Evolutionary conservation across 2,797 vertebrate species (phyloP), one percentile per base, ranked within the genome.

Genomic region (Trachurus trachurus): DNA sequence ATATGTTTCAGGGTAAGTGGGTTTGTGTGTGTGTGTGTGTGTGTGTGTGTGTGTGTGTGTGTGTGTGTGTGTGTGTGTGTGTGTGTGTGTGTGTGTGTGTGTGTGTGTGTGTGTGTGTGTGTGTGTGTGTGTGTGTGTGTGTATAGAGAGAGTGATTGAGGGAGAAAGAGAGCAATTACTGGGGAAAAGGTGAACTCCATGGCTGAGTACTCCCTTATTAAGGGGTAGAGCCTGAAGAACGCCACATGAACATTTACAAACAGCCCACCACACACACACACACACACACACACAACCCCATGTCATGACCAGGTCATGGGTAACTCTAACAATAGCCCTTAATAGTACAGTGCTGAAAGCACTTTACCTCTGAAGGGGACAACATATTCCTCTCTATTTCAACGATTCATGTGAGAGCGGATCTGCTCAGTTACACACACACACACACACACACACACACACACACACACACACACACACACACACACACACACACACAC

Each of bases 221-320:
- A 82, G 82, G 82, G 85, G 77, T 88, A 90, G 82, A 93, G 88
- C 84, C 93, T 86, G 78, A 80, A 92, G 80, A 85, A 50, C 74
- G 88, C 87, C 82, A 88, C 88, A 91, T 74, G 70, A 49, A 62
- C 69, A 64, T 66, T 80, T 78, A 49, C 40, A 87, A 83, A 77
- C 65, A 81, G 39, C 54, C 50, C 5, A 73, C 10, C 56, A 67
- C 19, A 67, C 62, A 68, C 34, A 66, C 65, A 75, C 56, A 67
- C 19, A 67, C 62, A 68, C 34, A 66, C 65, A 75, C 13, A 59
- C 40, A 42, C 10, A 12, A 31, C 6, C 65, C 50, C 34, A 62
- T 71, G 81, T 64, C 82, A 82, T 83, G 86, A 83, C 66, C 64
- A 69, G 87, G 86, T 90, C 90, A 90, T 70, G 66, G 71, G 66